Evolutionary conservation across 2,113 vertebrate species (phyloP).

Genomic region (Microcebus griseorufus): DNA sequence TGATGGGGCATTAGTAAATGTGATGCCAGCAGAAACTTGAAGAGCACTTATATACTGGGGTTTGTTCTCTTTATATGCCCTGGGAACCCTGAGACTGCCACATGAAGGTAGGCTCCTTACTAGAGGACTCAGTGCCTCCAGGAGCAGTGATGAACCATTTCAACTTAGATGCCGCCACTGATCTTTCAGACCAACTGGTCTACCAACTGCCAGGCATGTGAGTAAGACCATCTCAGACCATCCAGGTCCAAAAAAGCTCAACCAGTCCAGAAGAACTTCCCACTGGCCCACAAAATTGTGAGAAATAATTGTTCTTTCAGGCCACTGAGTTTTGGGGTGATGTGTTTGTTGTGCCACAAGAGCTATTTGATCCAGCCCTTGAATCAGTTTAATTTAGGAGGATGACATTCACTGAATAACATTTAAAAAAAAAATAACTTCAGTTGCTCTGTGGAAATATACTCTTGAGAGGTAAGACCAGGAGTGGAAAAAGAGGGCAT

Average conservation of each 20-base stretch:
- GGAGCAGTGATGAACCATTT: neutral
- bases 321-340: neutral
- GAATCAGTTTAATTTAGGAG: neutral
- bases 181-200: neutral
- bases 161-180: neutral
- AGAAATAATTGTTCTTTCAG: conserved; percentile 16
- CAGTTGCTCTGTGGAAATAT: neutral
- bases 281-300: neutral
- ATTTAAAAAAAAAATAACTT: neutral
- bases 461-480: neutral
- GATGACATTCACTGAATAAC: neutral
- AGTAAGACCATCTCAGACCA: neutral
- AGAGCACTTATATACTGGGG: neutral
- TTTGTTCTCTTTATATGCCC: neutral
- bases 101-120: neutral
- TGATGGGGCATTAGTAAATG: neutral
- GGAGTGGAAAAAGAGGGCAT: neutral
- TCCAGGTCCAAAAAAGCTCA: neutral
- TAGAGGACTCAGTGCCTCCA: neutral
- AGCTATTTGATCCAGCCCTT: neutral
- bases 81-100: neutral
- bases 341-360: neutral
- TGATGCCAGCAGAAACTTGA: neutral
- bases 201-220: neutral
- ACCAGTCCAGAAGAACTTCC: neutral